Base-by-base conservation (phyloP, 37 sponge, comb jelly and placozoan species). In the Beroe forskalii region DNA sequence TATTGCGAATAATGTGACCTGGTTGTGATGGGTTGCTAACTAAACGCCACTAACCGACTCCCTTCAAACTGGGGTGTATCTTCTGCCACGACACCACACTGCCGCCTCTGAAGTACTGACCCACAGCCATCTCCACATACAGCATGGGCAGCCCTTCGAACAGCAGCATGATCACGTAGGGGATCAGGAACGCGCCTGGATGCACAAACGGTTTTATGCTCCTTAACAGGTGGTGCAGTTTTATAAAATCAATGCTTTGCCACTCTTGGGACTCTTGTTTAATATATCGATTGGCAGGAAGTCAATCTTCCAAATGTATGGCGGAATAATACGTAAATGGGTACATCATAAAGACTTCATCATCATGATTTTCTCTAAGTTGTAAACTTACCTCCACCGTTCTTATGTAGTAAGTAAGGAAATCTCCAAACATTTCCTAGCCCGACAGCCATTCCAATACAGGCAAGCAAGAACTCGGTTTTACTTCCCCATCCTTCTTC, bases 151-250 rank as follows among this genome's bases (percentile, higher is more conserved):
- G 8, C 17, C 89, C 89, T 32, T 61, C 62, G 12, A 89, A 9
- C 30, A 61, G 17, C 33, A 89, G 38, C 62, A 61, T 62, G 19
- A 89, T 4, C 3, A 89, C 17, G 22, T 89, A 89, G 8, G 89
- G 89, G 31, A 89, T 43, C 60, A 89, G 62, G 89, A 89, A 89
- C 12, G 89, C 89, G 3, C 89, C 89, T 89, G 62, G 22, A 89
- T n/a, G n/a, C n/a, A n/a, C 60, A 55, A 55, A 17, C 9, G 60
- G 60, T 9, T 55, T 17, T 20, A 20, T 55, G 17, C 9, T 55
- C 60, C 9, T 55, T 55, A 55, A 20, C 9, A 55, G 14, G 17
- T 55, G 60, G 17, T 55, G 17, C 60, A 55, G 60, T 17, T 55
- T 20, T 55, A 55, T 20, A 17, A 17, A 55, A 20, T 55, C 60